Evolutionary conservation across 2,888 invertebrate genomes (phyloP).

Genomic region (Sinopyrophorus schimmeli): DNA sequence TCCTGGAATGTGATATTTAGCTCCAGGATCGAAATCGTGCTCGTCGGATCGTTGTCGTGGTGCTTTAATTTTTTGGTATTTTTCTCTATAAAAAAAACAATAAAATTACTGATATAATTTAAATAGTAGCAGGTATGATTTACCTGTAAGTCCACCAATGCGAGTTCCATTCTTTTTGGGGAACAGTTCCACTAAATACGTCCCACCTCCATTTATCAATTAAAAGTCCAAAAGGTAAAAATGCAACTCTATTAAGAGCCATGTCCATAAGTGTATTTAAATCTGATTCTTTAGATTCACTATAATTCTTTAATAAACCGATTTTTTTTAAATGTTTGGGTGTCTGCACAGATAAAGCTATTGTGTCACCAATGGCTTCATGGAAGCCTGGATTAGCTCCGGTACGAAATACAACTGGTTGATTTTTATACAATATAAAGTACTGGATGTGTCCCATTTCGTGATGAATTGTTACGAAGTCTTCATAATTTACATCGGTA

Average conservation of each 20-base stretch:
- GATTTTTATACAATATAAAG: conserved; percentile 62
- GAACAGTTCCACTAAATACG: conserved; percentile 55
- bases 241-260: conserved; percentile 57
- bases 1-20: conserved; percentile 55
- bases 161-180: conserved; percentile 52
- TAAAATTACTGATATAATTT: neutral
- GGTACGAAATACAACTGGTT: conserved; percentile 58
- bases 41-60: conserved; percentile 51
- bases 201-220: conserved; percentile 64
- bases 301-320: conserved; percentile 53
- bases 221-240: conserved; percentile 61
- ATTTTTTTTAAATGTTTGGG: conserved; percentile 58
- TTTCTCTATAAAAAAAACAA: conserved; percentile 41
- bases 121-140: neutral
- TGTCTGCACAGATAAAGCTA: conserved; percentile 61
- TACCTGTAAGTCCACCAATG: conserved; percentile 53
- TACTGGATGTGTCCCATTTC: conserved; percentile 73
- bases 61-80: conserved; percentile 54
- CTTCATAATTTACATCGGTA: conserved; percentile 59
- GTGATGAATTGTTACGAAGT: conserved; percentile 71
- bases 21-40: conserved; percentile 55
- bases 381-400: conserved; percentile 66
- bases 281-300: conserved; percentile 49
- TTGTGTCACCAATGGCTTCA: conserved; percentile 65
- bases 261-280: conserved; percentile 57